Conservation (phyloP, 2,888 invertebrate species). For the Litoditis marina region DNA sequence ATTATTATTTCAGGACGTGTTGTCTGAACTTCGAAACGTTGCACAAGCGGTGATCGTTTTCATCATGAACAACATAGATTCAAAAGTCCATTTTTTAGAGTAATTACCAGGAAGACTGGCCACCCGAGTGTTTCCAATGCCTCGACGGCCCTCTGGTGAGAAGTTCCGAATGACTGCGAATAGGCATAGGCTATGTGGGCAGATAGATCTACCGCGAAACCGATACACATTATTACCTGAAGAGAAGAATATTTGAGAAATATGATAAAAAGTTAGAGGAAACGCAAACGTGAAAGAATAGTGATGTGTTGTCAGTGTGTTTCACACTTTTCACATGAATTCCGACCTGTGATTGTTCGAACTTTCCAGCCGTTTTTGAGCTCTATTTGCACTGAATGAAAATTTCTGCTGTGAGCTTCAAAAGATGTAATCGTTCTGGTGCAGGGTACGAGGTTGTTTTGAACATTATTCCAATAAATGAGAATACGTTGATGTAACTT, state of each 20-base stretch:
- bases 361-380: no score
- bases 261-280: no score
- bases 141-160: slow-evolving; percentile 36
- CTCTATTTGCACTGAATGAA: no score
- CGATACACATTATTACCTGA: slow-evolving; percentile 86
- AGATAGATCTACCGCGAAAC: slow-evolving; percentile 75
- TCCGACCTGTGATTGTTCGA: no score
- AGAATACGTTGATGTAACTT: neutral
- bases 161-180: slow-evolving; percentile 36
- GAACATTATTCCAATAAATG: neutral
- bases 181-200: slow-evolving; percentile 49
- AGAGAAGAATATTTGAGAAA: neutral
- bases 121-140: slow-evolving; percentile 83
- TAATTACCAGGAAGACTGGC: slow-evolving; percentile 72
- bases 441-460: no score
- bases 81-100: no score
- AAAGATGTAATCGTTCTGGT: no score
- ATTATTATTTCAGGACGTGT: neutral
- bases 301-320: no score
- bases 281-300: no score
- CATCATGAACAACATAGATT: neutral
- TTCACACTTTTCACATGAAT: no score
- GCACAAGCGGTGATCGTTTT: neutral
- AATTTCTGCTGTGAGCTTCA: no score
- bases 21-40: neutral